These are phyloP conservation scores for Leptocoma aspasia DNA, from an alignment of 2,113 vertebrate genomes.

Conservation along the genomic window DNA sequence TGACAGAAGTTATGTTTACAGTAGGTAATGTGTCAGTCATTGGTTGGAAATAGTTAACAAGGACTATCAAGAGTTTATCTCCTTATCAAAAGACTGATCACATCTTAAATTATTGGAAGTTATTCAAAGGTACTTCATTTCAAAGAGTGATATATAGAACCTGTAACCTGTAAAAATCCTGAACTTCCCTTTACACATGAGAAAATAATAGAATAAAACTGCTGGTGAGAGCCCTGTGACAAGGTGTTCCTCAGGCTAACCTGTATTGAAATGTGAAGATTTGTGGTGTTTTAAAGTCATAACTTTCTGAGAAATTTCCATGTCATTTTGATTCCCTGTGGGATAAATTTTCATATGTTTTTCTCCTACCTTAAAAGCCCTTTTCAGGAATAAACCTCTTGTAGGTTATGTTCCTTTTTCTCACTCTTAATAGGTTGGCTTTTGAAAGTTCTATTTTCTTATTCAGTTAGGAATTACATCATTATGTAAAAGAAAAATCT, in stretches of 20 bases:
- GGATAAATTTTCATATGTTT: not conserved
- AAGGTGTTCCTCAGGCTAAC: not conserved
- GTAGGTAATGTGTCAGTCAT: not conserved
- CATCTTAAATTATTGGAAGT: not conserved
- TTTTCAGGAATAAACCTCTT: not conserved
- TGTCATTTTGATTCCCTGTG: not conserved
- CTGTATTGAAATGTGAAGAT: not conserved
- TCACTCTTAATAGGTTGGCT: not conserved
- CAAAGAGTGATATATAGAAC: not conserved
- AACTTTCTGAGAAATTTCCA: not conserved
- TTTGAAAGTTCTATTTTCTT: not conserved
- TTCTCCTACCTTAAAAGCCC: not conserved
- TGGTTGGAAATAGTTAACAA: not conserved
- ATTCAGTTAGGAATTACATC: not conserved
- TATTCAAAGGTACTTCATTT: not conserved
- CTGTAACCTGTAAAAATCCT: not conserved
- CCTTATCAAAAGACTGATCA: not conserved
- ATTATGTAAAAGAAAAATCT: not conserved
- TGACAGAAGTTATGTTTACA: not conserved
- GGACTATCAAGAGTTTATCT: not conserved
- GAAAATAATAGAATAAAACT: not conserved
- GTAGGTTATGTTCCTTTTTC: not conserved
- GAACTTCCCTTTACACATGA: not conserved
- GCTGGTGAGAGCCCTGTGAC: not conserved
- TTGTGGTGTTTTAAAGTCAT: not conserved